A percentile compares a stretch with the other conserved stretches of the same genome.
Evolutionary conservation across 92 coral and sea anemone species (phyloP).

Genomic region (Diadumene lineata): DNA sequence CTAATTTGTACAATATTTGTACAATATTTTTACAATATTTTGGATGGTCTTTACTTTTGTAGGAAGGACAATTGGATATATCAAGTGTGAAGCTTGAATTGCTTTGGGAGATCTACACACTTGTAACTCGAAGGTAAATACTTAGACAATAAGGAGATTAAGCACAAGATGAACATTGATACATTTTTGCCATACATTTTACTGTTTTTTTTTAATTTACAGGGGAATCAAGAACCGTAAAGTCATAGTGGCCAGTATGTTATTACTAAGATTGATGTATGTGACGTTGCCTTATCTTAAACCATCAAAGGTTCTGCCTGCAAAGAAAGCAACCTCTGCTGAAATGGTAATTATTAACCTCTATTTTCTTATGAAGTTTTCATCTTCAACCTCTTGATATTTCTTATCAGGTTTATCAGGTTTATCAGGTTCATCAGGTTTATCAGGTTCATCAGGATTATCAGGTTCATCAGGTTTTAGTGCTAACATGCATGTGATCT

Average conservation of each 20-base stretch:
- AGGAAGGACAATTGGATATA: constrained; percentile 95
- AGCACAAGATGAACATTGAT: background rate
- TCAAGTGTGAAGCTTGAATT: constrained; percentile 74
- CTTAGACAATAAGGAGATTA: background rate
- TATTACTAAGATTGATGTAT: constrained; percentile 76
- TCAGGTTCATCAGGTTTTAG: too few species aligned
- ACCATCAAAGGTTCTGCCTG: constrained; percentile 20
- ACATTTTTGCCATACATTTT: too few species aligned
- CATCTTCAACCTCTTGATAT: too few species aligned
- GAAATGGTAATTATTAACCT: constrained; percentile 17
- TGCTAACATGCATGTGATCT: background rate
- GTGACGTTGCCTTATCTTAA: constrained; percentile 85
- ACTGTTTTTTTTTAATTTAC: background rate
- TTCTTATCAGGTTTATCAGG: too few species aligned
- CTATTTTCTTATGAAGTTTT: too few species aligned
- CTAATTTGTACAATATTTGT: too few species aligned
- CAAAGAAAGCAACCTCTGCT: constrained; percentile 11
- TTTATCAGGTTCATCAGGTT: too few species aligned
- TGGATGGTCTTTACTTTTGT: background rate
- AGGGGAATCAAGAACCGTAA: constrained; percentile 57
- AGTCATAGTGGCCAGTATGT: constrained; percentile 53
- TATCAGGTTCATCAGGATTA: too few species aligned
- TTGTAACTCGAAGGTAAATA: constrained; percentile 72
- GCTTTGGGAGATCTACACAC: constrained; percentile 88
- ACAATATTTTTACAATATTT: background rate